A percentile compares a stretch with the other conserved stretches of the same genome.
Evolutionary conservation across 1,140 invertebrate species (phyloP).

Genomic region (Macrostomum lignano): DNA sequence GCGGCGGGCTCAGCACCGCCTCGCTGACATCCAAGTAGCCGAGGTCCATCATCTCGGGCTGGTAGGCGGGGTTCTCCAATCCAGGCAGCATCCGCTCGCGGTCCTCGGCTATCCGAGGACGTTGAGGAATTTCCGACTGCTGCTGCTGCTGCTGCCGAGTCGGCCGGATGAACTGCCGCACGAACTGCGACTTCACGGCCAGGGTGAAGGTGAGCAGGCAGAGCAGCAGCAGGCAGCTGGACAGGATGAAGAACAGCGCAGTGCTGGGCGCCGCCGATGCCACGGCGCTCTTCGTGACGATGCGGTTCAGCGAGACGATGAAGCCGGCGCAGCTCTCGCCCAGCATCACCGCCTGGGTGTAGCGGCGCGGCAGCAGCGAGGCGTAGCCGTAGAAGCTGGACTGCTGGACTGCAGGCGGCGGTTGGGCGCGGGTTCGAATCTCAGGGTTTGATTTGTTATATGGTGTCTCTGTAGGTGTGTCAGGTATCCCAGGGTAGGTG

Average conservation of each 20-base stretch:
- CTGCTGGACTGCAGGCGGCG: conserved; percentile 45
- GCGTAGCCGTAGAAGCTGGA: conserved; percentile 74
- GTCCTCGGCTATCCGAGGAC: neutral
- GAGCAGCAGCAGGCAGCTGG: neutral
- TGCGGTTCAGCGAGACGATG: conserved; percentile 48
- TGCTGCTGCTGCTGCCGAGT: no score
- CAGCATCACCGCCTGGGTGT: conserved; percentile 68
- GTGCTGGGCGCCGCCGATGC: neutral
- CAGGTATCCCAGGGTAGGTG: no score
- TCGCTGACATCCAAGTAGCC: neutral
- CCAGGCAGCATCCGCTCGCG: neutral
- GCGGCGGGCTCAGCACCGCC: neutral
- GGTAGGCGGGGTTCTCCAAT: neutral
- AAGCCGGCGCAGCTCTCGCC: conserved; percentile 66
- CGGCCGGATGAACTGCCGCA: neutral
- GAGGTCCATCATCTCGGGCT: neutral
- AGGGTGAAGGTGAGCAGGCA: conserved; percentile 1
- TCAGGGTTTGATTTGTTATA: no score
- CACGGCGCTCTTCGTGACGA: conserved; percentile 38
- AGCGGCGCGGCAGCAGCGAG: conserved; percentile 54
- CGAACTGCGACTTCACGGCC: neutral
- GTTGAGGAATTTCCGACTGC: neutral
- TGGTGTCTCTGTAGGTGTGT: no score
- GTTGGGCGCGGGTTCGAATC: no score
- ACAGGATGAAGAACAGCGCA: neutral